Conservation (phyloP, 1,140 invertebrate species). For the Diachasmimorpha longicaudata region DNA sequence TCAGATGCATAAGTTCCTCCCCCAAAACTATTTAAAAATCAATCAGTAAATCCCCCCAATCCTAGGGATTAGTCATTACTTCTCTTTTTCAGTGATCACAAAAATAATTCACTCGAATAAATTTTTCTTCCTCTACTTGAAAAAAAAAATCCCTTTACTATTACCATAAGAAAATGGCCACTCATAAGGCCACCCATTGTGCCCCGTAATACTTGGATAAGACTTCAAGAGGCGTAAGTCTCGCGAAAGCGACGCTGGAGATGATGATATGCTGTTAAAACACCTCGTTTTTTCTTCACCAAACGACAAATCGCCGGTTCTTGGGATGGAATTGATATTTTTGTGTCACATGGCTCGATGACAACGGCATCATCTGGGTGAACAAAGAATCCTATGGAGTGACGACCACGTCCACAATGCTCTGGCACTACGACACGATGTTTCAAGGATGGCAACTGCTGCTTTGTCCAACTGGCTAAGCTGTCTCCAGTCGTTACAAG, state of each 20-base stretch:
- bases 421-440: slow-evolving; percentile 77
- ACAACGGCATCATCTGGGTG: slow-evolving; percentile 71
- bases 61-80: not conserved
- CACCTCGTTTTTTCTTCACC: slow-evolving; percentile 64
- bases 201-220: not conserved
- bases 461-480: slow-evolving; percentile 77
- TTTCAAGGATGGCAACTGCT: slow-evolving; percentile 72
- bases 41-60: not conserved
- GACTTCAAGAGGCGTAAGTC: slow-evolving; percentile 67
- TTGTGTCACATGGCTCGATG: slow-evolving; percentile 66
- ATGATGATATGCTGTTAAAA: slow-evolving; percentile 73
- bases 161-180: not conserved
- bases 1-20: not conserved
- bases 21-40: not conserved
- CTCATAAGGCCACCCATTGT: not conserved
- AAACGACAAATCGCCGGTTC: slow-evolving; percentile 52
- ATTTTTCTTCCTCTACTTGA: not conserved
- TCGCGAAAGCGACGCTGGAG: slow-evolving; percentile 73
- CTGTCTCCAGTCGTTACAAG: slow-evolving; percentile 81
- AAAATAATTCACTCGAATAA: not conserved
- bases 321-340: slow-evolving; percentile 53
- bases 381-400: slow-evolving; percentile 79
- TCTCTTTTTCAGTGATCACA: not conserved
- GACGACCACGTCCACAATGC: slow-evolving; percentile 68
- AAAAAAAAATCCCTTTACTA: not conserved